phyloP scores from a whole-genome alignment of 2,888 invertebrate genomes.

The Epinotia nisella region DNA sequence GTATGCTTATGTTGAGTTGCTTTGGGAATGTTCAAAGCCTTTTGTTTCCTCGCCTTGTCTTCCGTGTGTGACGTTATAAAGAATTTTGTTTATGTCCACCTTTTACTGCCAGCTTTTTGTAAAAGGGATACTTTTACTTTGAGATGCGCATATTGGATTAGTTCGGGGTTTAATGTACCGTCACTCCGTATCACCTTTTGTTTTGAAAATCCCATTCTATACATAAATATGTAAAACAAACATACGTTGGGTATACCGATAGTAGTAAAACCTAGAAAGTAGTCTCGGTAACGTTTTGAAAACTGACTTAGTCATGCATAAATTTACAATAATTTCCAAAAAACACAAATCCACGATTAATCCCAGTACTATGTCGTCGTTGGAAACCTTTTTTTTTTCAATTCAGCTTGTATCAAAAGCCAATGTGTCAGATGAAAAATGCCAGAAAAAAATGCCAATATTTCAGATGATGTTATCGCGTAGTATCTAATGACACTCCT shows the following conservation, averaged over 20 bases:
- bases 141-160: slow-evolving; percentile 58
- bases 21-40: neutral
- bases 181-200: slow-evolving; percentile 46
- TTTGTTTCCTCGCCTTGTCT: neutral
- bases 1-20: neutral
- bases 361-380: too few species aligned
- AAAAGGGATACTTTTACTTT: slow-evolving; percentile 50
- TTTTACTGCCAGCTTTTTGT: slow-evolving; percentile 57
- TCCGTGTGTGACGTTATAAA: slow-evolving; percentile 49
- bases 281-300: too few species aligned
- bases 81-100: slow-evolving; percentile 61
- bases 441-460: too few species aligned
- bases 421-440: too few species aligned
- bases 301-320: too few species aligned
- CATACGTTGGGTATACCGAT: neutral
- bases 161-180: slow-evolving; percentile 54
- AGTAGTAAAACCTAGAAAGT: too few species aligned
- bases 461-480: too few species aligned
- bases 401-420: too few species aligned
- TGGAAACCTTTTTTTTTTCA: too few species aligned
- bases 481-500: too few species aligned
- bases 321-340: neutral
- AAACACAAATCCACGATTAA: too few species aligned
- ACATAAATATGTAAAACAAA: neutral
- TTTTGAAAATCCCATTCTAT: slow-evolving; percentile 33